Conservation (phyloP, 2,113 vertebrate species). For the Potamarius usumacintae region DNA sequence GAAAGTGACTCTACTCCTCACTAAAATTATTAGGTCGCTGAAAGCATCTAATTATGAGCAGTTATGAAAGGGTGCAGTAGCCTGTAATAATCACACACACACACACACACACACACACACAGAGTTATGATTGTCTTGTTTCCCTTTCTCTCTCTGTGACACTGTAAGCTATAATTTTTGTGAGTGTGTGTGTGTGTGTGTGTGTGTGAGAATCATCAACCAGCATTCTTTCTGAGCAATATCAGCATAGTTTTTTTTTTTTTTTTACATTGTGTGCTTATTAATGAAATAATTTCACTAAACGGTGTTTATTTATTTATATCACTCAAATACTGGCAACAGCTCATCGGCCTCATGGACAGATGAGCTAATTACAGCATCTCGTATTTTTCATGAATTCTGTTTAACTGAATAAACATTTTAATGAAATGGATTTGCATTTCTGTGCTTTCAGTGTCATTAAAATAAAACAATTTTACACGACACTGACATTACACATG, state of each 20-base stretch:
- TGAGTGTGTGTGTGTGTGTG: constrained; percentile 19
- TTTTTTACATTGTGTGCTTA: not conserved
- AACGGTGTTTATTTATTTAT: not conserved
- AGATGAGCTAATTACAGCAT: no score
- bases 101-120: constrained; percentile 63
- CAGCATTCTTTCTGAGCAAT: not conserved
- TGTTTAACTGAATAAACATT: not conserved
- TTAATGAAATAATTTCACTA: not conserved
- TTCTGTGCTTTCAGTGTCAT: not conserved
- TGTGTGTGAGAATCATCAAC: not conserved
- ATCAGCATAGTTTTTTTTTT: not conserved
- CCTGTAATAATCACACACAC: constrained; percentile 73
- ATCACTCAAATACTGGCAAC: not conserved
- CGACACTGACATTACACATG: no score
- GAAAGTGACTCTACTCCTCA: constrained; percentile 61
- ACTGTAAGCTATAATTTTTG: constrained; percentile 36
- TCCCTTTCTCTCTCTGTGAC: constrained; percentile 30
- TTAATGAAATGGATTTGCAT: no score
- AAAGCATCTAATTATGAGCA: constrained; percentile 76
- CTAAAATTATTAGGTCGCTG: constrained; percentile 73
- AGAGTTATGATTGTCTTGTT: constrained; percentile 37
- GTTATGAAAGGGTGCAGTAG: constrained; percentile 73
- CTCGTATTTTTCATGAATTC: not conserved
- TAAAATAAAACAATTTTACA: no score
- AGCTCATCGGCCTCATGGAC: no score